A percentile compares a stretch with the other conserved stretches of the same genome.
Conservation (phyloP, 2,888 invertebrate species). For the Megaustenia siamemsis region DNA sequence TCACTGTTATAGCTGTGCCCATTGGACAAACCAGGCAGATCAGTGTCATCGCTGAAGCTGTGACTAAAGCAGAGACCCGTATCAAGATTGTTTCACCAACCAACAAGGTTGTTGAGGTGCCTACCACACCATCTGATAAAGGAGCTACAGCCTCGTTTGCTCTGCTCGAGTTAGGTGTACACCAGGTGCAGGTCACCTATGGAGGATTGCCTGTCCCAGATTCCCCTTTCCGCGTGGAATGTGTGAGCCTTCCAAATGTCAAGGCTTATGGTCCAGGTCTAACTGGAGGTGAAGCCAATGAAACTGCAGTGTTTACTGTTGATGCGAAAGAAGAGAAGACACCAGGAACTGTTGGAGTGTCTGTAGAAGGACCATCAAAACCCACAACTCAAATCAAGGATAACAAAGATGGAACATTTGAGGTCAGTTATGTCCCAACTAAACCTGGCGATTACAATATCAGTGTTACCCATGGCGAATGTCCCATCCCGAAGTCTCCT, state of each 20-base stretch:
- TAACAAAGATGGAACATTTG: constrained; percentile 74
- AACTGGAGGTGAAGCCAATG: constrained; percentile 83
- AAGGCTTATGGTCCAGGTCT: constrained; percentile 14
- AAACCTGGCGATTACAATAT: constrained; percentile 80
- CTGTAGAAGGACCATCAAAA: constrained; percentile 79
- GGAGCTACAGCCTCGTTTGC: constrained; percentile 83
- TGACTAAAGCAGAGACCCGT: constrained; percentile 67
- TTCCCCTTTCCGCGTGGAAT: constrained; percentile 78
- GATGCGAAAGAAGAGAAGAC: constrained; percentile 90
- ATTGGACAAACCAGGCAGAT: constrained; percentile 79
- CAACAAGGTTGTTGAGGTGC: constrained; percentile 85
- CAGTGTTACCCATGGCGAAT: constrained; percentile 78
- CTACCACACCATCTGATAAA: constrained; percentile 79
- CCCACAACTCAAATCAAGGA: constrained; percentile 79
- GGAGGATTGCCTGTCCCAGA: constrained; percentile 76
- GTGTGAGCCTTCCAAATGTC: constrained; percentile 77
- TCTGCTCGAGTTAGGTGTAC: constrained; percentile 78
- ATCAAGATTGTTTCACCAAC: constrained; percentile 75
- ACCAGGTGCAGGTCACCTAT: constrained; percentile 79
- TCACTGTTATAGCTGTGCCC: constrained; percentile 49
- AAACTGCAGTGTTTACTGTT: constrained; percentile 89
- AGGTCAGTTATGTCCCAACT: constrained; percentile 80
- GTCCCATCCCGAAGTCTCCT: constrained; percentile 77
- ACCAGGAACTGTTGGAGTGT: constrained; percentile 81
- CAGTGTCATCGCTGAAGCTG: constrained; percentile 79